A percentile compares a stretch with the other conserved stretches of the same genome.
Evolutionary conservation across 2,113 vertebrate species (phyloP).

Genomic region (Toxotes chatareus): DNA sequence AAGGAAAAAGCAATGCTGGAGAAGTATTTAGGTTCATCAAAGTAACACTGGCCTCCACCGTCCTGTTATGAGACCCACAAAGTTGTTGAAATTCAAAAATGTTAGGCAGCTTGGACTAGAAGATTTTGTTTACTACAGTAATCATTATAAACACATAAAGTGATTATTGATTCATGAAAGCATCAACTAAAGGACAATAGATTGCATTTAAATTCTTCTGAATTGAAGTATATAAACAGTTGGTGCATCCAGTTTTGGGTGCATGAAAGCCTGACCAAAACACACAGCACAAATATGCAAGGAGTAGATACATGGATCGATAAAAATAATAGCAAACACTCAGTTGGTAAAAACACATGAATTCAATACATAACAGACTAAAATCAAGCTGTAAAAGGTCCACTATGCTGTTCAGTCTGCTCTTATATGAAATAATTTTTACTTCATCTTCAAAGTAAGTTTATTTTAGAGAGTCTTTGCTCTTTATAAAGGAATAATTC

Average conservation of each 20-base stretch:
- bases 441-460: too few relatives aligned
- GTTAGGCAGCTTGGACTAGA: not conserved
- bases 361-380: not conserved
- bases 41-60: constrained; percentile 49
- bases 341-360: too few relatives aligned
- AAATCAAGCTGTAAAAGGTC: not conserved
- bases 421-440: not conserved
- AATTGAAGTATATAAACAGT: too few relatives aligned
- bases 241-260: too few relatives aligned
- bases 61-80: constrained; percentile 81
- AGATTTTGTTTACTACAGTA: not conserved
- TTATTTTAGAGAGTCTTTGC: too few relatives aligned
- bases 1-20: constrained; percentile 75
- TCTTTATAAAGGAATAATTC: too few relatives aligned
- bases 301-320: too few relatives aligned
- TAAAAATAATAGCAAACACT: not conserved
- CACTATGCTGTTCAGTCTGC: not conserved
- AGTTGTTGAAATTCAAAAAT: not conserved
- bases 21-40: fast-evolving
- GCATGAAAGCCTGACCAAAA: not conserved
- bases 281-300: not conserved
- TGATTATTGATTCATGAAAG: too few relatives aligned
- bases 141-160: not conserved
- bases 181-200: too few relatives aligned
- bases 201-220: too few relatives aligned